A percentile compares a stretch with the other conserved stretches of the same genome.
Evolutionary conservation across 2,113 vertebrate species (phyloP).

Genomic region (Erinaceus europaeus): DNA sequence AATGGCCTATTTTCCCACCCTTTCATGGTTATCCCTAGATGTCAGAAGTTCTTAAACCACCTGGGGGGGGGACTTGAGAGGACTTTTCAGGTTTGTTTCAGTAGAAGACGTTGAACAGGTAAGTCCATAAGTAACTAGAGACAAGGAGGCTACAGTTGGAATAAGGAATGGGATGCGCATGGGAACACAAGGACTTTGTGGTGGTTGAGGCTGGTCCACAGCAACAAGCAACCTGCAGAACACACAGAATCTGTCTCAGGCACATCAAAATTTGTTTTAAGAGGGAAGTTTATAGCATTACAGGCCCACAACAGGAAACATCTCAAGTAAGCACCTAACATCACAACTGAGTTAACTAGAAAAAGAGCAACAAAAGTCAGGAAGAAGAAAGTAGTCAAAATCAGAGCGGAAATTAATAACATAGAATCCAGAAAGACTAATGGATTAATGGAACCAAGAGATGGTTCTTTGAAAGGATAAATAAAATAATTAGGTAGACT

Average conservation of each 20-base stretch:
- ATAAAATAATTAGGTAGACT: too few species aligned
- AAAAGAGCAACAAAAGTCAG: too few species aligned
- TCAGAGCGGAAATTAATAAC: too few species aligned
- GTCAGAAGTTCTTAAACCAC: not conserved
- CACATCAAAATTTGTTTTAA: too few species aligned
- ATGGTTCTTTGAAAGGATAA: too few species aligned
- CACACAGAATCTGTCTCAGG: not conserved
- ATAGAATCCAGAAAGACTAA: too few species aligned
- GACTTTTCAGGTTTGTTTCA: not conserved
- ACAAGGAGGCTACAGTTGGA: not conserved
- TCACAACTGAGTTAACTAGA: too few species aligned
- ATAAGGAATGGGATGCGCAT: not conserved
- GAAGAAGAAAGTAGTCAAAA: too few species aligned
- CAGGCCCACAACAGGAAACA: too few species aligned
- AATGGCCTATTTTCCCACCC: not conserved
- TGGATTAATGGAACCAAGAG: too few species aligned
- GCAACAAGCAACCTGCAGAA: not conserved
- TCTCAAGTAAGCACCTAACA: too few species aligned
- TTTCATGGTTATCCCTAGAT: not conserved
- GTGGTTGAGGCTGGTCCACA: not conserved
- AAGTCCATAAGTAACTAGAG: not conserved
- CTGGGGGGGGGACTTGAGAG: not conserved
- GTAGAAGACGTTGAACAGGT: not conserved
- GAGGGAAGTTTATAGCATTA: too few species aligned
- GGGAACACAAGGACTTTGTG: not conserved